phyloP scores from a whole-genome alignment of 2,113 vertebrate genomes.

The Tupaia chinensis region DNA sequence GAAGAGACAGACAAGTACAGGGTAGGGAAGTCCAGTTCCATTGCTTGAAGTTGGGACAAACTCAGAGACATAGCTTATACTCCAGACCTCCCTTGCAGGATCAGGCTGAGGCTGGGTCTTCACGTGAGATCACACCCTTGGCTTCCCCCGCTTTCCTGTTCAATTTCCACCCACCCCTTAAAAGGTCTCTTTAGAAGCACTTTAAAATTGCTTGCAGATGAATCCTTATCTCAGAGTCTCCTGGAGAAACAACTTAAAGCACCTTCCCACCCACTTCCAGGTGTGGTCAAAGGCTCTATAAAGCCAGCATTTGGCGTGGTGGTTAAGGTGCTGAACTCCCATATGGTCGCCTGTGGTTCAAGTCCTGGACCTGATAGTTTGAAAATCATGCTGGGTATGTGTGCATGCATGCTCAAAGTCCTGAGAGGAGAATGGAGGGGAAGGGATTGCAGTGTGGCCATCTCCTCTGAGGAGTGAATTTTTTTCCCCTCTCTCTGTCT shows the following conservation, averaged over 20 bases:
- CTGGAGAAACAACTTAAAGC: neutral
- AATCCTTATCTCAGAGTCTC: neutral
- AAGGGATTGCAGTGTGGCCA: too few relatives aligned
- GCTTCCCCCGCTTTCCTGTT: neutral
- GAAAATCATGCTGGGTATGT: too few relatives aligned
- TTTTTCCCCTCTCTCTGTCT: too few relatives aligned
- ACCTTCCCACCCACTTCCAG: neutral
- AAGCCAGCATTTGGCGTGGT: neutral
- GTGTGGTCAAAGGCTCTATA: neutral
- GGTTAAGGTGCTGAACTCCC: too few relatives aligned
- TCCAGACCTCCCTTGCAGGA: neutral
- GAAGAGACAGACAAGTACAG: neutral
- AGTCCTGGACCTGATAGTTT: too few relatives aligned
- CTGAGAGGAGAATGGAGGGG: too few relatives aligned
- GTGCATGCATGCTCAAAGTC: too few relatives aligned
- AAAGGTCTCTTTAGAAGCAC: neutral
- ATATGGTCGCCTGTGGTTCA: too few relatives aligned
- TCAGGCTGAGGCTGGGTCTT: neutral
- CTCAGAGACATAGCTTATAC: neutral
- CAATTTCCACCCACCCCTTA: neutral
- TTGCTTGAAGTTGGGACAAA: slow-evolving; percentile 1
- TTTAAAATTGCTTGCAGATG: neutral
- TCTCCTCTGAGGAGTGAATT: too few relatives aligned
- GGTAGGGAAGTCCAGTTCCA: slow-evolving; percentile 11
- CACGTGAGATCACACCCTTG: neutral